Percentiles rank a stretch among this genome's conserved stretches.
These are phyloP conservation scores for Zoroaster sp. DNA, from an alignment of 53 echinoderm and acorn worm genomes.

Conservation along the genomic window DNA sequence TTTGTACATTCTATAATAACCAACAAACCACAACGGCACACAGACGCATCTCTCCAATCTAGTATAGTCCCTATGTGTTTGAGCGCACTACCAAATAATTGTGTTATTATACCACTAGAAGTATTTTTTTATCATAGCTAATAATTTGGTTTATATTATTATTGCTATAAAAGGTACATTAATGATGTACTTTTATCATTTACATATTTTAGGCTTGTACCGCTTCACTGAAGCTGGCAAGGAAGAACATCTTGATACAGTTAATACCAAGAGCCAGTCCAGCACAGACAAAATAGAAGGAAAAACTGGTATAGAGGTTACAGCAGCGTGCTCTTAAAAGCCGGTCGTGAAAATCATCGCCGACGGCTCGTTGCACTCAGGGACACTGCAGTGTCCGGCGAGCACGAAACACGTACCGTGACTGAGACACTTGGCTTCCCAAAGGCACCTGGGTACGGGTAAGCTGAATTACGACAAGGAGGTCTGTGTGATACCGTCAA, in stretches of 20 bases:
- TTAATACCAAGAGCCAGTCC: neutral
- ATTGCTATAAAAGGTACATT: too few relatives aligned
- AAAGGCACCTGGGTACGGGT: neutral
- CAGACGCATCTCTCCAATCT: too few relatives aligned
- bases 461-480: neutral
- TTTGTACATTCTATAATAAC: neutral
- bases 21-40: neutral
- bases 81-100: neutral
- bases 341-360: neutral
- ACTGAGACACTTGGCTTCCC: conserved; percentile 17
- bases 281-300: neutral
- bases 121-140: neutral
- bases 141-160: neutral
- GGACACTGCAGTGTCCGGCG: neutral
- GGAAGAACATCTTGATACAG: neutral
- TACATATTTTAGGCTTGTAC: neutral
- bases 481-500: neutral
- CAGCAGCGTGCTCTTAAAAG: neutral
- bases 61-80: neutral
- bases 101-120: neutral
- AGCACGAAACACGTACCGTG: conserved; percentile 12
- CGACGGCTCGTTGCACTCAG: conserved; percentile 1
- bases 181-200: too few relatives aligned
- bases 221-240: neutral
- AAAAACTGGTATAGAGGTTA: neutral